Evolutionary conservation across 2,888 invertebrate species (phyloP), one percentile per base, ranked within the genome.

Genomic region (Caenorhabditis drosophilae): DNA sequence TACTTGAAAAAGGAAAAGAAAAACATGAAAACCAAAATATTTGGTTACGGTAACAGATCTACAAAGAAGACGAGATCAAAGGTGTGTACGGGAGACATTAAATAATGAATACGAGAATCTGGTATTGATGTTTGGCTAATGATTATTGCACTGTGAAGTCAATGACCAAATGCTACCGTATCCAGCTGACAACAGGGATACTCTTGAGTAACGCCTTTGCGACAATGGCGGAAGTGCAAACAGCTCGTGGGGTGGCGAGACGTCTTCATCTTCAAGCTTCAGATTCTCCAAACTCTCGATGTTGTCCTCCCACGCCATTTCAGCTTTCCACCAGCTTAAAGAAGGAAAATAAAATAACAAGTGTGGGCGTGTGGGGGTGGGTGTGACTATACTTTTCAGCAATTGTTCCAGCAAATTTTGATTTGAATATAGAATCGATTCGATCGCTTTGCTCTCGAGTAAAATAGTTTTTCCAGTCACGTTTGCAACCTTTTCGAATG

Each of bases 381-480:
- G 16, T 4, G 11, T n/a, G 25, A 42, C 46, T 45, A 42, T 16
- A 69, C 69, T 42, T 40, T 31, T 69, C 68, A 35, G 70, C 70
- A 6, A 46, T 56, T 22, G 73, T 70, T 18, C 67, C 70, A 12
- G 67, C 73, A 18, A 66, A 58, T 34, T 68, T 66, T 11, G 61
- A 49, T 6, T 52, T 48, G 51, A 60, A 73, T 15, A 74, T 50
- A 1, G 66, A 55, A 56, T 81, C 81, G 48, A 82, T 53, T 4
- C 75, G 67, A 45, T 79, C 76, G 20, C 77, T 78, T 48, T 82
- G 82, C 52, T 79, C 78, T 31, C 66, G 46, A 23, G 67, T 78
- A 60, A 82, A 71, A 52, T 82, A 69, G 50, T 81, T 81, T 66
- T 78, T 80, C 82, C 82, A 82, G 56, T 82, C 81, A 11, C 81